Evolutionary conservation across 2,797 vertebrate genomes (phyloP).

Genomic region (Prunella strophiata): DNA sequence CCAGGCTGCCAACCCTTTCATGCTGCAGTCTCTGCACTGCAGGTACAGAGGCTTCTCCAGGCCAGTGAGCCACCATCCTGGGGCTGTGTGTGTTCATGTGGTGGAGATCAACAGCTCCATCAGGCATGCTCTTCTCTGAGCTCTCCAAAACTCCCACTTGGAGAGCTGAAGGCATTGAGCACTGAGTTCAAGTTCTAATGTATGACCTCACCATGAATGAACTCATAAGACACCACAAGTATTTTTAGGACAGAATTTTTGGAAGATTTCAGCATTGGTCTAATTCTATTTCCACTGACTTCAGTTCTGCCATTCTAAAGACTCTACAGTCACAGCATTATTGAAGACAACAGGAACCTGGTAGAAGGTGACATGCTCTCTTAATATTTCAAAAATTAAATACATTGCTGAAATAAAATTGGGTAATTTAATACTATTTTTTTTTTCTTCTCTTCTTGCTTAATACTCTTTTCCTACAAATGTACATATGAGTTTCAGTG

Average conservation of each 20-base stretch:
- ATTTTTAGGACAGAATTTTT: slow-evolving; percentile 45
- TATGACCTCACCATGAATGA: slow-evolving; percentile 20
- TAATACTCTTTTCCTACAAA: not conserved
- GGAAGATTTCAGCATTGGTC: not conserved
- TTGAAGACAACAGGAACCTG: not conserved
- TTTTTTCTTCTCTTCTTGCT: not conserved
- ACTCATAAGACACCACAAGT: not conserved
- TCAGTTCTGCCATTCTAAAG: not conserved
- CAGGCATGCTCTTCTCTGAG: not conserved
- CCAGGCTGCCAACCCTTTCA: not conserved
- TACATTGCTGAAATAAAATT: not conserved
- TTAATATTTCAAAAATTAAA: not conserved
- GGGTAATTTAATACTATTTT: not conserved
- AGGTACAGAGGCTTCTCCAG: not conserved
- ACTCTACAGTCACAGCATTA: not conserved
- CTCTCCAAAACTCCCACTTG: not conserved
- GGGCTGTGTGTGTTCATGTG: not conserved
- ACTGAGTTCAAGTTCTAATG: not conserved
- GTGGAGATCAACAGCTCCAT: not conserved
- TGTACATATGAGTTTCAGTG: not conserved
- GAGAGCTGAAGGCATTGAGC: not conserved
- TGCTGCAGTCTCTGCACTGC: rapidly evolving
- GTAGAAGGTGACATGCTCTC: not conserved
- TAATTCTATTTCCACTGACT: not conserved
- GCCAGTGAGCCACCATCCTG: not conserved